Evolutionary conservation across 2,113 vertebrate species (phyloP).

Genomic region (Tichodroma muraria): DNA sequence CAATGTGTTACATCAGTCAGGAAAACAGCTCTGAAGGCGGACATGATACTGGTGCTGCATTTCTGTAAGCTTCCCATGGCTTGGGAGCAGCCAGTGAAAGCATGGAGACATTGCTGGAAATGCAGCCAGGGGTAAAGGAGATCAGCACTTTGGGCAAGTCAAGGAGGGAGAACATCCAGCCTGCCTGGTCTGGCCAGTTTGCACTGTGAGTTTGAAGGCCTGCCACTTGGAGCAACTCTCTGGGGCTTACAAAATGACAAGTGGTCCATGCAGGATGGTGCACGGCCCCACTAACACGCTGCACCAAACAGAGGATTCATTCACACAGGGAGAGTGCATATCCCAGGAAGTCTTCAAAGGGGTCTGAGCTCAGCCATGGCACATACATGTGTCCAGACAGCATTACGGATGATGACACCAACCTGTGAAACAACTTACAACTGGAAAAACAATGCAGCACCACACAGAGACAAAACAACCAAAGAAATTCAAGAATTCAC

Average conservation of each 20-base stretch:
- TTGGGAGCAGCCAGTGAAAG: neutral
- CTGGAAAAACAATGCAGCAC: neutral
- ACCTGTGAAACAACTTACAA: neutral
- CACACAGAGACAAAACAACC: neutral
- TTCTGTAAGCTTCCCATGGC: neutral
- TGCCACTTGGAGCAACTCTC: neutral
- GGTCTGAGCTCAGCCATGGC: neutral
- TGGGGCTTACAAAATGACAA: neutral
- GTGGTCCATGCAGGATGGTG: neutral
- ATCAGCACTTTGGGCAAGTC: neutral
- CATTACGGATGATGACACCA: neutral
- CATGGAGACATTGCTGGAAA: neutral
- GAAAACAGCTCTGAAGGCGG: neutral
- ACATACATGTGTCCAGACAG: fast-evolving
- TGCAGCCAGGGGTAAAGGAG: neutral
- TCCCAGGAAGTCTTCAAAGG: neutral
- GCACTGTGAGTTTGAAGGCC: neutral
- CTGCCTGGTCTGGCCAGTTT: neutral
- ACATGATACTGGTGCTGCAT: neutral
- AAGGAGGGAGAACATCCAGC: neutral
- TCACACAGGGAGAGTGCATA: neutral
- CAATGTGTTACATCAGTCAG: fast-evolving
- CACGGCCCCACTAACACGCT: neutral
- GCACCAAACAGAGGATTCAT: neutral
- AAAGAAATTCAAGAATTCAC: neutral